Evolutionary conservation across 2,888 invertebrate genomes (phyloP).

Genomic region (Drosophila mettleri): DNA sequence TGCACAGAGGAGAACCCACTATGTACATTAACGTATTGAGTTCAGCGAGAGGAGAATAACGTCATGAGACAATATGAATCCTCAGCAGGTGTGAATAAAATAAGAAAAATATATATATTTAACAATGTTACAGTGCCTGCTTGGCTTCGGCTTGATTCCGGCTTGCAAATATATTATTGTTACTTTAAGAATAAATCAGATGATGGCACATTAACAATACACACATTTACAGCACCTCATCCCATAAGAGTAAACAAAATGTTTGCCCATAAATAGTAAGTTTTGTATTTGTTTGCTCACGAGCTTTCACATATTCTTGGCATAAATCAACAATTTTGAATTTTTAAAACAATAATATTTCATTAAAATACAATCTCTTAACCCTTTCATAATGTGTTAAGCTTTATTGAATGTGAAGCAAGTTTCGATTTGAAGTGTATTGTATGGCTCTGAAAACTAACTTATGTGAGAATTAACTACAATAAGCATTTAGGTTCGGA

Average conservation of each 20-base stretch:
- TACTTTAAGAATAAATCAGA: no score
- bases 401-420: conserved; percentile 19
- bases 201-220: no score
- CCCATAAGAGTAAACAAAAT: neutral
- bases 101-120: no score
- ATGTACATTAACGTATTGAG: conserved; percentile 32
- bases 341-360: neutral
- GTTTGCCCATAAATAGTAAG: neutral
- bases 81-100: no score
- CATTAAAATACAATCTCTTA: neutral
- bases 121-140: no score
- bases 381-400: neutral
- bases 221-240: neutral
- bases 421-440: conserved; percentile 1
- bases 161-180: no score
- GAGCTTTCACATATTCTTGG: neutral
- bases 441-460: conserved; percentile 35
- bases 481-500: conserved; percentile 49
- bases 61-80: neutral
- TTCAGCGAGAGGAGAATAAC: neutral
- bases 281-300: neutral
- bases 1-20: neutral
- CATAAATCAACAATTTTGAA: neutral
- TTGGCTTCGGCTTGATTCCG: no score
- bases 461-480: conserved; percentile 43